These are phyloP conservation scores for Leucania comma DNA, from an alignment of 2,888 invertebrate species.

Conservation along the genomic window DNA sequence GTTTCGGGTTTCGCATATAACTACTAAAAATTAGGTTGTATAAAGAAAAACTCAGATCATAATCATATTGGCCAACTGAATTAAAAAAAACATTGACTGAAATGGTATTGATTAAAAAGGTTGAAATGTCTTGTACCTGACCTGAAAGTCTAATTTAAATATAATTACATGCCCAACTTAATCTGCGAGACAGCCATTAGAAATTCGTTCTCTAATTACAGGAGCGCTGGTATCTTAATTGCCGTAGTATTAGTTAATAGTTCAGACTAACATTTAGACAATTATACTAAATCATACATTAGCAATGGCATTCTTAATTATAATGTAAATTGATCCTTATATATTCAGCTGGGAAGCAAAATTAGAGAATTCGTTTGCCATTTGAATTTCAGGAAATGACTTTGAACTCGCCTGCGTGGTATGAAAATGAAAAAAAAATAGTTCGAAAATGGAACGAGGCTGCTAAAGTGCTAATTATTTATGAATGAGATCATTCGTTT, in stretches of 20 bases:
- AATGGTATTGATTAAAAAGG: slow-evolving; percentile 3
- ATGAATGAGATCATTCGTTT: slow-evolving; percentile 4
- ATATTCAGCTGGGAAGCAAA: not conserved
- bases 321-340: slow-evolving; percentile 38
- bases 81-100: not conserved
- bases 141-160: not conserved
- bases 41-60: no score
- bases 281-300: slow-evolving; percentile 49
- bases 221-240: slow-evolving; percentile 41
- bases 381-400: not conserved
- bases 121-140: not conserved
- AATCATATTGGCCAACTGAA: no score
- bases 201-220: slow-evolving; percentile 52
- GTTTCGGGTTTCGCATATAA: no score
- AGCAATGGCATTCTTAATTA: slow-evolving; percentile 43
- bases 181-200: slow-evolving; percentile 36
- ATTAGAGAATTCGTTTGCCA: slow-evolving; percentile 1
- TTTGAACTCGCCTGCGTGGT: not conserved
- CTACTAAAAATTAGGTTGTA: no score
- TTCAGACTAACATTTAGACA: slow-evolving; percentile 44
- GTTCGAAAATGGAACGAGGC: not conserved
- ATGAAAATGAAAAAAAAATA: slow-evolving; percentile 1
- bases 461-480: not conserved
- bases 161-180: slow-evolving; percentile 28
- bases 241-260: slow-evolving; percentile 46